Base-by-base conservation (phyloP, 2,797 vertebrate species). In the Ctenopoma kingsleyae region DNA sequence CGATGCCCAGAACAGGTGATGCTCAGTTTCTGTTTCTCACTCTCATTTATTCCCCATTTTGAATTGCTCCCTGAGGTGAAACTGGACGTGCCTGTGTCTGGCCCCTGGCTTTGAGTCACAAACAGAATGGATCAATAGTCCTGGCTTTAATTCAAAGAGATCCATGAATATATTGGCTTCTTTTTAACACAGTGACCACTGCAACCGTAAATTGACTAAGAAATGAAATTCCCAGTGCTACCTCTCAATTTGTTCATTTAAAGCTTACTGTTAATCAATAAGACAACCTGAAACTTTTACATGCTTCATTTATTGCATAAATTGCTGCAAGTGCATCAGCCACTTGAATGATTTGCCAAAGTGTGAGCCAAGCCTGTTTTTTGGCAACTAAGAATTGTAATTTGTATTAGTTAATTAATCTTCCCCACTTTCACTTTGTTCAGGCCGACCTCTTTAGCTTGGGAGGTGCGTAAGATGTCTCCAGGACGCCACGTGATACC, bases 391-490 rank as follows among this genome's bases (percentile, higher is more conserved):
- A 23, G 43, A 60, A 67, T 19, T 20, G 13, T 43, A 36, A 59
- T 80, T 46, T 4, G 20, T 46, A 27, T 68, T 62, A 20, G 17
- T 61, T 36, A 56, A 70, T 7, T 50, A 38, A 65, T 67, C 19
- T 71, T 67, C 1, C 10, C 53, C 3, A 36, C 36, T 47, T 51
- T 71, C 11, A 50, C 32, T 73, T 64, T 63, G 15, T 85, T 32
- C 89, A 99, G 98, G 81, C 98, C 98, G 3, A 99, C 98, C 0
- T 99, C 98, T 12, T 89, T 99, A 86, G 98, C 98, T 0, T 99
- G 98, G 98, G 98, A 99, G 88, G 97, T 99, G 41, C 97, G 98
- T 69, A 99, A 99, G 75, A 99, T 99, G 98, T 99, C 98, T 62
- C 98, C 98, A 0, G 98, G 98, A 53, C 97, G 98, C 20, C 98